Evolutionary conservation across 2,113 vertebrate genomes (phyloP), one percentile per base, ranked within the genome.

Genomic region (Gavia stellata): DNA sequence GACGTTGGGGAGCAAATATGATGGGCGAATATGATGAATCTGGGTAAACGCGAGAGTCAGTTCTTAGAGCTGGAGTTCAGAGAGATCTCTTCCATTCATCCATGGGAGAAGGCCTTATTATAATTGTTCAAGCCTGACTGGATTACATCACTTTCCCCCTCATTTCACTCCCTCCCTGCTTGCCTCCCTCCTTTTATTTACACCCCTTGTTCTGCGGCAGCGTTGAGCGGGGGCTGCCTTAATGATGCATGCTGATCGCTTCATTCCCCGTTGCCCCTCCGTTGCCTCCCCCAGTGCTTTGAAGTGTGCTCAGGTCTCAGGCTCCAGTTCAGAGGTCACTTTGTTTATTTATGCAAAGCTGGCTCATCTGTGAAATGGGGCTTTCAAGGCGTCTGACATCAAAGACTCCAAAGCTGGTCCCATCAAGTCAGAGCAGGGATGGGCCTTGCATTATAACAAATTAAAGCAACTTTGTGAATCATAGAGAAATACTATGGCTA

Each of bases 261-360:
- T 97, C 97, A 97, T 97, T 96, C 97, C 83, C 92, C 50, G 5
- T 40, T 58, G 59, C 68, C 47, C 88, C 86, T 68, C 89, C 67
- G 58, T 45, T 2, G 0, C 91, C 81, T 96, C 88, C 89, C 79
- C 93, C 81, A 45, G 59, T 8, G 72, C 98, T 98, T 98, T 98
- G 97, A 98, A 97, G 98, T 97, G 94, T 86, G 96, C 97, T 96
- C 96, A 97, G 95, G 96, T 98, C 96, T 97, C 96, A 94, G 96
- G 93, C 97, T 97, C 70, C 79, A 95, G 97, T 97, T 97, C 97
- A 98, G 96, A 97, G 98, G 98, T 98, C 97, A 92, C 96, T 92
- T 93, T 97, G 97, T 98, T 97, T 98, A 97, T 98, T 98, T 98
- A 98, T 98, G 97, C 97, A 98, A 97, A 98, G 96, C 97, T 97